Evolutionary conservation across 1,140 invertebrate species (phyloP).

Genomic region (Leptinotarsa undecemlineata): DNA sequence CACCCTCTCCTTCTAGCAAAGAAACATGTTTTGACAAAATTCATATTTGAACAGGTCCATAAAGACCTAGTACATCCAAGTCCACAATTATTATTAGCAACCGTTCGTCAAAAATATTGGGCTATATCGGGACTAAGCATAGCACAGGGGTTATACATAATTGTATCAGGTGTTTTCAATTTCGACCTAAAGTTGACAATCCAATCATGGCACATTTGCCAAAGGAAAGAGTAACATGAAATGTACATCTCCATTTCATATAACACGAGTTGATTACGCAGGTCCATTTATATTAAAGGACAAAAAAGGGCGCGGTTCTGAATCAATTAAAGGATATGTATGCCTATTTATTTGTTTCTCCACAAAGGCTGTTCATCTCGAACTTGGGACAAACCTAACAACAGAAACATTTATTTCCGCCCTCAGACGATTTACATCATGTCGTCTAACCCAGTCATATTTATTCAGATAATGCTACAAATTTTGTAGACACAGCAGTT

Average conservation of each 20-base stretch:
- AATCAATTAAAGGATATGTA: neutral
- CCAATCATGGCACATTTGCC: neutral
- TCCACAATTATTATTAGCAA: too few species aligned
- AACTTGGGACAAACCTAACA: too few species aligned
- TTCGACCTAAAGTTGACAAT: neutral
- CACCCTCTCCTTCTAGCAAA: too few species aligned
- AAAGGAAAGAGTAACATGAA: neutral
- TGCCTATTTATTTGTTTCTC: neutral
- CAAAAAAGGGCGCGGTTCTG: neutral
- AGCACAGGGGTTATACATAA: too few species aligned
- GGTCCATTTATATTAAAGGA: conserved; percentile 8
- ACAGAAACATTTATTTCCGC: too few species aligned
- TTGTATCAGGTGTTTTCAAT: neutral
- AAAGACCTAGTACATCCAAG: too few species aligned
- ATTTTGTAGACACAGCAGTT: neutral
- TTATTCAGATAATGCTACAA: neutral
- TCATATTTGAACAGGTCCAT: too few species aligned
- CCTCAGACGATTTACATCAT: neutral
- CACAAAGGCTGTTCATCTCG: too few species aligned
- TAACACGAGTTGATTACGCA: neutral
- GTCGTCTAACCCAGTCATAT: too few species aligned
- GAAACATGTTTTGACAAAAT: too few species aligned
- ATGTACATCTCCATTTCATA: neutral
- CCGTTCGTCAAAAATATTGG: too few species aligned
- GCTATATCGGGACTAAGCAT: too few species aligned